These are phyloP conservation scores for Agonopterix arenella DNA, from an alignment of 2,888 invertebrate genomes.

Conservation along the genomic window DNA sequence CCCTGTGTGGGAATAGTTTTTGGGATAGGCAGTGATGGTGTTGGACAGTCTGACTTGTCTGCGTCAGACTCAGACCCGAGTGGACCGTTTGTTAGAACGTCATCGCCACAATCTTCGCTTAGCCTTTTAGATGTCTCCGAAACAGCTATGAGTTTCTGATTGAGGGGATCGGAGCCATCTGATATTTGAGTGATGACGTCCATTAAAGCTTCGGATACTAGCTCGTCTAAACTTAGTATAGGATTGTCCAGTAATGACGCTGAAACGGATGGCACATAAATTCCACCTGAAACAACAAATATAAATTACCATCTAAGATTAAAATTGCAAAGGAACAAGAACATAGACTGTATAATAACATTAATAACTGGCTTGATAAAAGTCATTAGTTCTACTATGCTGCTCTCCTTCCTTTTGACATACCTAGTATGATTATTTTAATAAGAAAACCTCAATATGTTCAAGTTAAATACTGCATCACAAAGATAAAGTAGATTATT, in stretches of 20 bases:
- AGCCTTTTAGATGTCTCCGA: conserved; percentile 61
- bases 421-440: no score
- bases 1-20: conserved; percentile 60
- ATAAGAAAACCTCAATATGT: no score
- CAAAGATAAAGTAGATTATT: neutral
- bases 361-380: no score
- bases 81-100: conserved; percentile 46
- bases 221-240: conserved; percentile 65
- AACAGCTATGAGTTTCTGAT: conserved; percentile 64
- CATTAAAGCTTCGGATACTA: conserved; percentile 81
- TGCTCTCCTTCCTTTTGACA: no score
- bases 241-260: conserved; percentile 73
- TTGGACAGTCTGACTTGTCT: conserved; percentile 60
- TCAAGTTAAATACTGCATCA: neutral
- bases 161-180: conserved; percentile 75
- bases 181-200: conserved; percentile 79
- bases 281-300: conserved; percentile 54
- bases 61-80: conserved; percentile 46
- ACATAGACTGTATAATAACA: no score
- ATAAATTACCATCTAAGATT: neutral
- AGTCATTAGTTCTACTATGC: no score
- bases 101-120: conserved; percentile 63
- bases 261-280: conserved; percentile 77
- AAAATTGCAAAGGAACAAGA: neutral
- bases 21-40: conserved; percentile 60